Percentiles rank a stretch among this genome's conserved stretches.
phyloP scores from a whole-genome alignment of 30 jellyfish, hydroid and myxozoan genomes.

The Mastigias papua region DNA sequence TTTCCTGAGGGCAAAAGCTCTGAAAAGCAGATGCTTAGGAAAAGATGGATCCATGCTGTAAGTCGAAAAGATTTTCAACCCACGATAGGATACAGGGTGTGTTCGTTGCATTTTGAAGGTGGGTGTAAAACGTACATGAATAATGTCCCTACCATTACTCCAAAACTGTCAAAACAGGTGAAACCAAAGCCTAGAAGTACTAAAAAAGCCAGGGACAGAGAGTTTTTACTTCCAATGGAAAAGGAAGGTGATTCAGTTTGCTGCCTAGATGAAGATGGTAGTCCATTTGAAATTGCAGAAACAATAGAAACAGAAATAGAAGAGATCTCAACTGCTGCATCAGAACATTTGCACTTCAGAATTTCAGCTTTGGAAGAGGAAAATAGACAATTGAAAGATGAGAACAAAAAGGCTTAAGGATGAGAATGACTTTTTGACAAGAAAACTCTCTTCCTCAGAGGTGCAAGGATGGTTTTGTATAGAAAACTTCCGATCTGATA shows the following conservation, averaged over 20 bases:
- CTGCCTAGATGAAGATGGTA: neutral
- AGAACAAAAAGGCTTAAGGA: neutral
- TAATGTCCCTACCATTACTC: slow-evolving; percentile 60
- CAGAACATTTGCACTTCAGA: neutral
- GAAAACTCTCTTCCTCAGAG: neutral
- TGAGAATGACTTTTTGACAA: neutral
- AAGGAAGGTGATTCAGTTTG: neutral
- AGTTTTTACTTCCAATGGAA: neutral
- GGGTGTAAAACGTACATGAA: slow-evolving; percentile 56
- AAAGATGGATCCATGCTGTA: slow-evolving; percentile 28
- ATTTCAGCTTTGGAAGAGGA: neutral
- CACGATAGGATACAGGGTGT: slow-evolving; percentile 46
- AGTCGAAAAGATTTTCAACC: slow-evolving; percentile 35
- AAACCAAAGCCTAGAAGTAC: slow-evolving; percentile 14
- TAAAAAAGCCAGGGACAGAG: slow-evolving; percentile 26
- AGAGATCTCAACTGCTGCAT: neutral
- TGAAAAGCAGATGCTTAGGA: slow-evolving; percentile 36
- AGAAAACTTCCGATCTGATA: neutral
- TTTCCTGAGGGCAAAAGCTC: slow-evolving; percentile 59
- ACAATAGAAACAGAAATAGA: neutral
- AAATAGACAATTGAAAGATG: neutral
- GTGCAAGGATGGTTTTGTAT: neutral
- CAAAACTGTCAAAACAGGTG: slow-evolving; percentile 4
- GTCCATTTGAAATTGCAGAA: neutral
- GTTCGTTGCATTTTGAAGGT: slow-evolving; percentile 49